A percentile compares a stretch with the other conserved stretches of the same genome.
Evolutionary conservation across 2,113 vertebrate species (phyloP).

Genomic region (Dendropsophus ebraccatus): DNA sequence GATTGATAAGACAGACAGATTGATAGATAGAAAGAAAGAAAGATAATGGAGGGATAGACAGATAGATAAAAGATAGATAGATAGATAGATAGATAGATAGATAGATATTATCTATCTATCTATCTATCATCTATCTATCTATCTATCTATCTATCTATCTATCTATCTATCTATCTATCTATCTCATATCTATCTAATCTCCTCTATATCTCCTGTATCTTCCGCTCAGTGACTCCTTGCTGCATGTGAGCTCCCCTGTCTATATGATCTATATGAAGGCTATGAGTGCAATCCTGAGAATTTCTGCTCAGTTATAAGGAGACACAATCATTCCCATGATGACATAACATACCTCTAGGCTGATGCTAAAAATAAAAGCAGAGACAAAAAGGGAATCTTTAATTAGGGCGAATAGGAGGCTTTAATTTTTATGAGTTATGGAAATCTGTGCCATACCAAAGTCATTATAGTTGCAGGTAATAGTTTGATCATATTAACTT

Average conservation of each 20-base stretch:
- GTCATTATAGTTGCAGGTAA: conserved; percentile 34
- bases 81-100: not conserved
- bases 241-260: not conserved
- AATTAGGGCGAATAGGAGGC: conserved; percentile 50
- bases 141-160: not conserved
- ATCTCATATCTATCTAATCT: not conserved
- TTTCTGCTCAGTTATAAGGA: conserved; percentile 23
- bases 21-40: too few species aligned
- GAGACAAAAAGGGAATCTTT: conserved; percentile 59
- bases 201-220: too few species aligned
- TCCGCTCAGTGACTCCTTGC: not conserved
- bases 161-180: not conserved
- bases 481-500: conserved; percentile 31
- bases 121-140: not conserved
- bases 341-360: conserved; percentile 57
- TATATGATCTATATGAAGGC: conserved; percentile 11
- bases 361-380: conserved; percentile 52
- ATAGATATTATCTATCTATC: not conserved
- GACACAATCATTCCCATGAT: conserved; percentile 46
- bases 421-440: conserved; percentile 53
- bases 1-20: too few species aligned
- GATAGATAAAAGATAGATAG: too few species aligned
- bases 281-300: conserved; percentile 31
- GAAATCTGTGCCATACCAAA: conserved; percentile 27
- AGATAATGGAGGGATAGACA: too few species aligned